Evolutionary conservation across 1,140 invertebrate genomes (phyloP), one percentile per base, ranked within the genome.

Genomic region (Nilaparvata lugens): DNA sequence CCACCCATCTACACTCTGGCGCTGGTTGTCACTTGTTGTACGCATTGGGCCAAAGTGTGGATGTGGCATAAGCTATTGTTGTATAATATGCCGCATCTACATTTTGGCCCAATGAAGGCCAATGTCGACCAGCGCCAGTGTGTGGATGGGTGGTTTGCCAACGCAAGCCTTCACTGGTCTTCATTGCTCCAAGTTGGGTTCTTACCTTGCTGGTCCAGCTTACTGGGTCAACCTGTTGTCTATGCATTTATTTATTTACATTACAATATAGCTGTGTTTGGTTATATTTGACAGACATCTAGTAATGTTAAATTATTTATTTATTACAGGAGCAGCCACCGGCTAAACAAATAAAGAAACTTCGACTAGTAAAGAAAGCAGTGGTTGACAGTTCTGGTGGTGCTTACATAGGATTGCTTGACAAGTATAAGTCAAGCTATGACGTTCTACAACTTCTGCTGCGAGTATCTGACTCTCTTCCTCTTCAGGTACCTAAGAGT

Each of bases 371-470:
- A 1, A 76, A 79, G 18, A 77, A 83, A 56, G 67, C 74, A 19
- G 76, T 76, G 25, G 80, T 75, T 61, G 70, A 79, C n/a, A 81
- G 78, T 73, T 83, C 83, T 13, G 81, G 81, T 58, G 72, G 84
- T 64, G 79, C 82, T 65, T 83, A 85, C 66, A 77, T 88, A 6
- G 83, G 84, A 51, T 76, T 83, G 19, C 71, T 91, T 21, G 82
- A 89, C 68, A 84, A 83, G 73, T 83, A 82, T 59, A 86, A 84
- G 70, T 83, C 77, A 21, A 85, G 86, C 60, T 87, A 89, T 70
- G 88, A 91, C 67, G 83, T 84, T 1, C 68, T 92, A 4, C 83
- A 87, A 65, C 72, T 87, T 23, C 70, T 93, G 28, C 74, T 91
- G 2, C 77, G 84, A 51, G 83, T 91, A 64, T 87, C 86, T n/a